Evolutionary conservation across 2,888 invertebrate genomes (phyloP).

Genomic region (Stenotaenia linearis): DNA sequence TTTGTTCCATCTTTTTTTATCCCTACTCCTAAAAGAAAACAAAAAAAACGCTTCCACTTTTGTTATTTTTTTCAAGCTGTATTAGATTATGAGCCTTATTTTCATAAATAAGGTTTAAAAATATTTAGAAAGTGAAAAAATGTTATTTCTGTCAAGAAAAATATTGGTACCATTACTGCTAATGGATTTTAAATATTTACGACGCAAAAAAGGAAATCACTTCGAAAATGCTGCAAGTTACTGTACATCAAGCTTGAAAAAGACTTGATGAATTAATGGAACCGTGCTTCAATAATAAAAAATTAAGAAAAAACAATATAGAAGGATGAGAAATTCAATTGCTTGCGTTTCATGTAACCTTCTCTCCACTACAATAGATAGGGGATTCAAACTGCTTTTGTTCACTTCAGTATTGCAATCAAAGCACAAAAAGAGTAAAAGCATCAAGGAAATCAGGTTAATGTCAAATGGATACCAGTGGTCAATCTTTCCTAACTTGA

Average conservation of each 20-base stretch:
- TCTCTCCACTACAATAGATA: background rate
- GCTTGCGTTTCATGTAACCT: background rate
- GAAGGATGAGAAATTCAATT: background rate
- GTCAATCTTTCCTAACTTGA: background rate
- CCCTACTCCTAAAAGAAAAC: background rate
- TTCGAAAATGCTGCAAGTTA: background rate
- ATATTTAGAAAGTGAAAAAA: background rate
- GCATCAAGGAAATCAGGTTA: background rate
- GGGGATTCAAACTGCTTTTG: background rate
- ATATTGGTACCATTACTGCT: slow-evolving; percentile 6
- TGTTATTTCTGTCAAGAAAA: background rate
- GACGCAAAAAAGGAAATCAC: background rate
- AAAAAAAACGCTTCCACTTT: background rate
- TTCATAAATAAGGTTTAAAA: background rate
- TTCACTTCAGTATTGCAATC: background rate
- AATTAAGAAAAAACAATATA: background rate
- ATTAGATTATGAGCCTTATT: background rate
- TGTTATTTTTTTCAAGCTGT: background rate
- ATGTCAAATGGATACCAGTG: background rate
- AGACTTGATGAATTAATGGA: background rate
- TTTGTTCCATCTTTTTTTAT: background rate
- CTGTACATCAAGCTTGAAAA: background rate
- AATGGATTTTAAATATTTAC: slow-evolving; percentile 26
- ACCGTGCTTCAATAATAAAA: background rate
- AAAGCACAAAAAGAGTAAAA: background rate